Percentiles rank a stretch among this genome's conserved stretches.
phyloP scores from a whole-genome alignment of 2,113 vertebrate genomes.

The Chaetodon trifascialis region DNA sequence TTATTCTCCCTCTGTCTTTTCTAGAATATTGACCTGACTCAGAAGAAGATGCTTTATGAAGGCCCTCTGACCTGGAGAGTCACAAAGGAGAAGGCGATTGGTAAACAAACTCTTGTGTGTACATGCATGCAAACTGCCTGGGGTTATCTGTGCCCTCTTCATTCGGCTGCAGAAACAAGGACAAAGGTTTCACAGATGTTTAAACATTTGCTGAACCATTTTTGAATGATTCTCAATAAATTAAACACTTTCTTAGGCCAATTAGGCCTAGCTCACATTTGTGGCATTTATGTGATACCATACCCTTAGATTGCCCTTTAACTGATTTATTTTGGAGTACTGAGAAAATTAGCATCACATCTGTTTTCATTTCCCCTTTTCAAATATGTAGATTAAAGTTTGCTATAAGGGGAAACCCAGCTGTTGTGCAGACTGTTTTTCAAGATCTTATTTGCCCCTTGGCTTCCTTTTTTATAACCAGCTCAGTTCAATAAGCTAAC shows the following conservation, averaged over 20 bases:
- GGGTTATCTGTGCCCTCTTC: not conserved
- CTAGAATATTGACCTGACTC: conserved; percentile 89
- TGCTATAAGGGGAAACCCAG: conserved; percentile 5
- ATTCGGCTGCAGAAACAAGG: conserved; percentile 7
- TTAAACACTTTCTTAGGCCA: not conserved
- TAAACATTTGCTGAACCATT: not conserved
- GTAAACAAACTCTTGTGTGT: conserved; percentile 69
- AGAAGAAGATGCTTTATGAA: conserved; percentile 87
- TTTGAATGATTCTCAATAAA: not conserved
- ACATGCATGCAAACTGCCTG: not conserved
- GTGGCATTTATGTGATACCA: not conserved
- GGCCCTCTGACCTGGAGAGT: conserved; percentile 90
- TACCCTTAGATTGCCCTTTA: not conserved
- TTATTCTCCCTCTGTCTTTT: conserved; percentile 11
- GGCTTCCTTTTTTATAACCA: not conserved
- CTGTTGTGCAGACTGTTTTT: not conserved
- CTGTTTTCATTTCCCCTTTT: conserved; percentile 47
- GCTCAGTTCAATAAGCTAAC: not conserved
- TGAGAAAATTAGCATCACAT: not conserved
- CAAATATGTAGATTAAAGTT: not conserved
- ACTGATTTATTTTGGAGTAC: not conserved
- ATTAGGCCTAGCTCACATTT: not conserved
- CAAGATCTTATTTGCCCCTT: not conserved
- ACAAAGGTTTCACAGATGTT: conserved; percentile 2
- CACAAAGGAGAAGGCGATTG: conserved; percentile 91